Conservation (phyloP, 1,140 invertebrate genomes). For the Neomicropteryx cornuta region DNA sequence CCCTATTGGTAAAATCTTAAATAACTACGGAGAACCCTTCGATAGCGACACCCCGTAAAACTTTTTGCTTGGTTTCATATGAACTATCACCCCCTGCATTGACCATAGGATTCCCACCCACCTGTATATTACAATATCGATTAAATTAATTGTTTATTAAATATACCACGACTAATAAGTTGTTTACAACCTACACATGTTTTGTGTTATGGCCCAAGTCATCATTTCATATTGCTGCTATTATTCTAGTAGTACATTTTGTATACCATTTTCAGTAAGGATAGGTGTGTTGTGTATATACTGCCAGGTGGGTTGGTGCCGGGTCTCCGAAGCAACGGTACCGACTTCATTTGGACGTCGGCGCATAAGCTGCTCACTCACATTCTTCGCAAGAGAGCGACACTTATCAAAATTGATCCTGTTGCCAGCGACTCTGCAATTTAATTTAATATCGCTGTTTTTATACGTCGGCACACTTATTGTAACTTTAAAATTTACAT, state of each 20-base stretch:
- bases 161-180: background rate
- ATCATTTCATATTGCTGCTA: background rate
- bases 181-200: background rate
- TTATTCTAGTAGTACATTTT: background rate
- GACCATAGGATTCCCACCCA: background rate
- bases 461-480: too few relatives aligned
- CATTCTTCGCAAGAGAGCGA: slow-evolving; percentile 25
- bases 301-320: slow-evolving; percentile 24
- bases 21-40: too few relatives aligned
- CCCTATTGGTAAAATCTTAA: too few relatives aligned
- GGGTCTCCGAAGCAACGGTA: slow-evolving; percentile 15
- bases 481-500: background rate
- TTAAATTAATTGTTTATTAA: background rate
- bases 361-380: slow-evolving; percentile 27
- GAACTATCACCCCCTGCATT: too few relatives aligned
- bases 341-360: slow-evolving; percentile 23
- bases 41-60: too few relatives aligned
- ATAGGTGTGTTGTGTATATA: slow-evolving; percentile 28
- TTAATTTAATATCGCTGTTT: background rate
- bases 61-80: too few relatives aligned
- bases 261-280: slow-evolving; percentile 28
- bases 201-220: background rate
- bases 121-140: background rate
- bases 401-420: slow-evolving; percentile 38
- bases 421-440: slow-evolving; percentile 25